These are phyloP conservation scores for Azemiops feae DNA, from an alignment of 2,113 vertebrate genomes.

Conservation along the genomic window DNA sequence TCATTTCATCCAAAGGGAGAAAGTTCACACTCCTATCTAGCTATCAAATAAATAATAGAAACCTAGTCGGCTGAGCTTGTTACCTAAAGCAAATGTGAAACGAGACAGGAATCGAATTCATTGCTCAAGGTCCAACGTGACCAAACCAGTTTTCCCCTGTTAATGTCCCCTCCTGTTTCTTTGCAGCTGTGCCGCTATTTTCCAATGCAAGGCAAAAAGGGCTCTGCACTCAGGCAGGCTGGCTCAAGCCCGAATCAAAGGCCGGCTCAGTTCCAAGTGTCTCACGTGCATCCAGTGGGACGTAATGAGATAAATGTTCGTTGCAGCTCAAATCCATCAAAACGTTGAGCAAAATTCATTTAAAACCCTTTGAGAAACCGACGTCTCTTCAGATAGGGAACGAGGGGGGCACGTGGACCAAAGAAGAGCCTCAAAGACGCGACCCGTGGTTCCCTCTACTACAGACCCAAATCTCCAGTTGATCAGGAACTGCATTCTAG, in stretches of 20 bases:
- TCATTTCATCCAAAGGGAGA: neutral
- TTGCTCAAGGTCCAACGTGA: neutral
- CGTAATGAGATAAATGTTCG: neutral
- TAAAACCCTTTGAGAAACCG: neutral
- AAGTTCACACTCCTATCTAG: neutral
- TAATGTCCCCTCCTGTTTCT: neutral
- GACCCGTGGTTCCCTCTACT: neutral
- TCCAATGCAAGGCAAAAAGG: neutral
- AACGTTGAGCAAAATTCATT: neutral
- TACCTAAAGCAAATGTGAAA: neutral
- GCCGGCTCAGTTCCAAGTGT: too few species aligned
- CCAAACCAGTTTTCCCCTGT: neutral
- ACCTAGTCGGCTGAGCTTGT: neutral
- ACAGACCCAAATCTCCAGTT: too few species aligned
- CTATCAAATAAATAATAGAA: constrained; percentile 1
- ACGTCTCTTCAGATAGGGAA: neutral
- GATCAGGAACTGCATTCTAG: neutral
- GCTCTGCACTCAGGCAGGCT: neutral
- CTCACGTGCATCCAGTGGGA: neutral
- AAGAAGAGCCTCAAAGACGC: neutral
- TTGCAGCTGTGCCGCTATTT: neutral
- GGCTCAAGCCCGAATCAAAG: neutral
- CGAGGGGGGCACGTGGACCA: too few species aligned
- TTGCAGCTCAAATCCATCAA: neutral
- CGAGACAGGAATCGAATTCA: neutral